A percentile compares a stretch with the other conserved stretches of the same genome.
phyloP scores from a whole-genome alignment of 2,113 vertebrate genomes.

The Todiramphus chloris region DNA sequence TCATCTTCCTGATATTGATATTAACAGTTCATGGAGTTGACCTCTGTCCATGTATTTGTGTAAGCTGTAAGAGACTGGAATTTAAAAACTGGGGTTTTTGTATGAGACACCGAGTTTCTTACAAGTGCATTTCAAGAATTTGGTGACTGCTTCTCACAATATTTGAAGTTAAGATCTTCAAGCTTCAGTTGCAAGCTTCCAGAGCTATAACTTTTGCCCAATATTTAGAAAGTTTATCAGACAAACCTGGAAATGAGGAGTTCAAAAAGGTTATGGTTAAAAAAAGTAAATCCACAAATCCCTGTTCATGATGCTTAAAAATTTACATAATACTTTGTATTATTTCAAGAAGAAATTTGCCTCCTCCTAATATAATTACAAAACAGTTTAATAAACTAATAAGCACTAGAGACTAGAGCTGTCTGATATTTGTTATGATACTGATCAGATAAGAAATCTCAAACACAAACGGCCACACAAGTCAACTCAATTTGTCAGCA shows the following conservation, averaged over 20 bases:
- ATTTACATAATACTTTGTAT: neutral
- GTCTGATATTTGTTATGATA: neutral
- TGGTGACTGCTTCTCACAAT: neutral
- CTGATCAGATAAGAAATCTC: neutral
- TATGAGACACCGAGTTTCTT: neutral
- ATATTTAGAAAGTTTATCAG: neutral
- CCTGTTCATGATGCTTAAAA: neutral
- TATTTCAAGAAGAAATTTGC: neutral
- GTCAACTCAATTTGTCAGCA: neutral
- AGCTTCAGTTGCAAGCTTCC: neutral
- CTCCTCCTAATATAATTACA: neutral
- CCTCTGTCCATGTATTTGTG: neutral
- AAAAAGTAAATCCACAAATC: slow-evolving; percentile 59
- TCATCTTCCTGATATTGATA: neutral
- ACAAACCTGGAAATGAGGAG: neutral
- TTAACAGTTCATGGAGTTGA: neutral
- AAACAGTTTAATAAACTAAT: neutral
- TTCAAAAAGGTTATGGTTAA: neutral
- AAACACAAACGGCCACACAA: neutral
- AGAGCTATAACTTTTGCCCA: neutral
- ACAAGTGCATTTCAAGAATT: neutral
- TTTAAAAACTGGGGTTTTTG: neutral
- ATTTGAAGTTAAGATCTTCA: neutral
- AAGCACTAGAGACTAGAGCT: neutral
- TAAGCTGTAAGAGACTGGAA: neutral